Base-by-base conservation (phyloP, 1,140 invertebrate species). In the Trichonephila inaurata region DNA sequence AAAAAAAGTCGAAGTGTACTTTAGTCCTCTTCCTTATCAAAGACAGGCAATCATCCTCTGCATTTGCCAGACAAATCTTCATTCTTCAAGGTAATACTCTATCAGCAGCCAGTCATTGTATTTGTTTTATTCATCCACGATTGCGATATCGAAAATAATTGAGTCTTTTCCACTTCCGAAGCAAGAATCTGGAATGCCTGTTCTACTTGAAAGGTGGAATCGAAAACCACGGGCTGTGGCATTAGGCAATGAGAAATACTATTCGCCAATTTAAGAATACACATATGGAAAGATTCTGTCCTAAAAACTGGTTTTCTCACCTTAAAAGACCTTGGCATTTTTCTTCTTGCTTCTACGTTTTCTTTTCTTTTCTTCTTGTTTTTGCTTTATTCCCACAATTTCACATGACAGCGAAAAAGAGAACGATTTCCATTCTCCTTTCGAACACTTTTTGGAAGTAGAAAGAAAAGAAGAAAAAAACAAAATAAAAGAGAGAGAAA, bases 221-320 rank as follows among this genome's bases (percentile, higher is more conserved):
- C 16, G 72, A 40, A 77, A 77, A 24, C 10, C 66, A 14, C 4
- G n/a, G 66, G 66, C 66, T 24, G 66, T 69, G 66, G 33, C 28
- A 40, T 77, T 40, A 33, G 28, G 72, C 66, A 77, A 33, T 77
- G 28, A 33, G 72, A 77, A 40, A 77, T 28, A n/a, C 64, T 24
- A 21, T 66, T 69, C 66, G 66, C 14, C 72, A 40, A 33, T 77
- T 77, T 40, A 16, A 40, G 72, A 77, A 77, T 77, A 40, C 72
- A 40, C 72, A 40, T 28, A 77, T 77, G 72, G 72, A 77, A 28
- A 28, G 16, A 77, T 77, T 77, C 72, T 77, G 72, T 77, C 33
- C 28, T 16, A 77, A 77, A 77, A 77, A 77, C 72, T 77, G 72
- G 72, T 77, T 77, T 77, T 77, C 72, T 77, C 72, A 77, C 72